Percentiles rank a stretch among this genome's conserved stretches.
phyloP scores from a whole-genome alignment of 2,113 vertebrate genomes.

The Hiodon alosoides region DNA sequence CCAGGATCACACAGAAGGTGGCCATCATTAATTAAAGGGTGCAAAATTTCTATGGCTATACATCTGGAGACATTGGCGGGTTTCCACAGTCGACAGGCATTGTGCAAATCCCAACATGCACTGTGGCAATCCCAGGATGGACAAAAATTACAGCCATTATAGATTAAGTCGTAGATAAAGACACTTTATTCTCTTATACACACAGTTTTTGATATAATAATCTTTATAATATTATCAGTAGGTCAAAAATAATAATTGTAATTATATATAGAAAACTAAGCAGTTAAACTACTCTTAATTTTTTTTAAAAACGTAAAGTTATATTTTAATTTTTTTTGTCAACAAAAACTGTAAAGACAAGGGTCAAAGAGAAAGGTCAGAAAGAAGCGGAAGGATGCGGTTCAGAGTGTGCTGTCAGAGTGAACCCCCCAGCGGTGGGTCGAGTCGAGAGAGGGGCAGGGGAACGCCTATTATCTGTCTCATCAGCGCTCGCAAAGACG shows the following conservation, averaged over 20 bases:
- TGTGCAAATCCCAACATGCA: background rate
- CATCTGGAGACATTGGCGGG: too few relatives aligned
- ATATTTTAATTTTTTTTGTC: constrained; percentile 44
- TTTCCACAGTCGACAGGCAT: too few relatives aligned
- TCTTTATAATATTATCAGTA: constrained; percentile 52
- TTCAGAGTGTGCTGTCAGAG: constrained; percentile 7
- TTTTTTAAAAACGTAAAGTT: constrained; percentile 54
- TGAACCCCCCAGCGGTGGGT: background rate
- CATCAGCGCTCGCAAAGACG: too few relatives aligned
- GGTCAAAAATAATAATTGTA: constrained; percentile 62
- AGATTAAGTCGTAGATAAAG: constrained; percentile 47
- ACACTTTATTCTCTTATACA: constrained; percentile 62
- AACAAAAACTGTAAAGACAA: constrained; percentile 45
- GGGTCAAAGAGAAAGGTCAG: constrained; percentile 47
- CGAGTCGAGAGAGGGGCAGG: too few relatives aligned
- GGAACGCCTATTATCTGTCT: too few relatives aligned
- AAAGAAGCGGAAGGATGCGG: constrained; percentile 39
- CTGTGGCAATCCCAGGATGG: background rate
- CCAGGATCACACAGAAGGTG: too few relatives aligned
- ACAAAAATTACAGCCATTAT: background rate
- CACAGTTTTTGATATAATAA: constrained; percentile 60
- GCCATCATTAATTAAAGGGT: too few relatives aligned
- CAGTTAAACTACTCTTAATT: constrained; percentile 56
- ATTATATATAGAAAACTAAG: constrained; percentile 64
- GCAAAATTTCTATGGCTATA: too few relatives aligned